Evolutionary conservation across 1,140 invertebrate genomes (phyloP).

Genomic region (Callitettix versicolor): DNA sequence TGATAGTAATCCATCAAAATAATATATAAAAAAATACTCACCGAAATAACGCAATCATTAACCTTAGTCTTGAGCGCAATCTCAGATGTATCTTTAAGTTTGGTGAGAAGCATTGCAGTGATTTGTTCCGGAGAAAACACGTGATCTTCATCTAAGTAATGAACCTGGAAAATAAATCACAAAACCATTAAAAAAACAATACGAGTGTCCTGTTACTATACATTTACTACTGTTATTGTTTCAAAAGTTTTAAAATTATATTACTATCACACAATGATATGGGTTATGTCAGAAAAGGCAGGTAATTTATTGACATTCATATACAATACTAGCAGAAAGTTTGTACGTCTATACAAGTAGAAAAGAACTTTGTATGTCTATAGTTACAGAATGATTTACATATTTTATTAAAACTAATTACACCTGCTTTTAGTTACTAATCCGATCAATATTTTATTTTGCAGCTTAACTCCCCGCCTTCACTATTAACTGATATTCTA

Average conservation of each 20-base stretch:
- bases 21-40: slow-evolving; percentile 33
- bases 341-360: no score
- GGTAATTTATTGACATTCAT: no score
- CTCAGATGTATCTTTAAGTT: slow-evolving; percentile 87
- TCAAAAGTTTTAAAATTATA: neutral
- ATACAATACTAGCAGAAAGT: no score
- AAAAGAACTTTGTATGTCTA: no score
- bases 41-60: slow-evolving; percentile 94
- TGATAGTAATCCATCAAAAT: neutral
- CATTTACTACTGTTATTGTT: neutral
- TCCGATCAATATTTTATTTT: no score
- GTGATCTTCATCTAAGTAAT: slow-evolving; percentile 76
- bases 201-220: neutral
- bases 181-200: slow-evolving; percentile 14
- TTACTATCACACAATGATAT: no score
- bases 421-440: no score
- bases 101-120: slow-evolving; percentile 92
- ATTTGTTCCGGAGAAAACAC: slow-evolving; percentile 91
- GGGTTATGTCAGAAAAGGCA: no score
- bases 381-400: no score
- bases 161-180: slow-evolving; percentile 49
- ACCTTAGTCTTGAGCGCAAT: slow-evolving; percentile 78
- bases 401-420: no score
- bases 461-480: no score
- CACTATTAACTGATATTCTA: no score